Evolutionary conservation across 2,797 vertebrate species (phyloP).

Genomic region (Alosa sapidissima): DNA sequence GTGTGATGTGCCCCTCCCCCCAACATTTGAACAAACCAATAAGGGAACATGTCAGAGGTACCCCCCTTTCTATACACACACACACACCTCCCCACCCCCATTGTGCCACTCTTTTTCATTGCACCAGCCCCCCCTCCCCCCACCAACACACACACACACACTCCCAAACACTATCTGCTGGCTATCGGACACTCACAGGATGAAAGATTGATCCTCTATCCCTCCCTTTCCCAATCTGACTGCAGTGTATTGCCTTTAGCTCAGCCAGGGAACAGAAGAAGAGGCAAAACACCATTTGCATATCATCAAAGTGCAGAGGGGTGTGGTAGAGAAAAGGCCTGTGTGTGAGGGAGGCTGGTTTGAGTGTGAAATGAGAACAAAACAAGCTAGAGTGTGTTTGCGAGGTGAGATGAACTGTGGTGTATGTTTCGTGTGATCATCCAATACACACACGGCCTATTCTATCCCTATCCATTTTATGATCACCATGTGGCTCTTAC

Average conservation of each 20-base stretch:
- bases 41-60: slow-evolving; percentile 67
- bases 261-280: slow-evolving; percentile 30
- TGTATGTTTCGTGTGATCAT: background rate
- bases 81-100: slow-evolving; percentile 39
- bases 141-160: slow-evolving; percentile 65
- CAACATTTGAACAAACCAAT: slow-evolving; percentile 76
- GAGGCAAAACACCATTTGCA: slow-evolving; percentile 67
- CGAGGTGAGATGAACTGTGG: background rate
- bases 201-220: slow-evolving; percentile 75
- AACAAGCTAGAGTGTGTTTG: background rate
- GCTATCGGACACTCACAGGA: slow-evolving; percentile 55
- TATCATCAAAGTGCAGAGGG: slow-evolving; percentile 75
- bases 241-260: background rate
- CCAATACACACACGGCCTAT: background rate
- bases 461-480: background rate
- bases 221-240: slow-evolving; percentile 37
- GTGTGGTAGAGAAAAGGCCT: slow-evolving; percentile 66
- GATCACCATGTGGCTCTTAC: background rate
- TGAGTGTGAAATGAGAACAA: slow-evolving; percentile 38
- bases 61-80: slow-evolving; percentile 45
- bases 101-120: slow-evolving; percentile 45
- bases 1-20: slow-evolving; percentile 72
- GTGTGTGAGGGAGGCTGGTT: slow-evolving; percentile 45
- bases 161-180: slow-evolving; percentile 62
- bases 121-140: slow-evolving; percentile 52